phyloP scores from a whole-genome alignment of 2,888 invertebrate species.

The Drosophila parthenogenetica region DNA sequence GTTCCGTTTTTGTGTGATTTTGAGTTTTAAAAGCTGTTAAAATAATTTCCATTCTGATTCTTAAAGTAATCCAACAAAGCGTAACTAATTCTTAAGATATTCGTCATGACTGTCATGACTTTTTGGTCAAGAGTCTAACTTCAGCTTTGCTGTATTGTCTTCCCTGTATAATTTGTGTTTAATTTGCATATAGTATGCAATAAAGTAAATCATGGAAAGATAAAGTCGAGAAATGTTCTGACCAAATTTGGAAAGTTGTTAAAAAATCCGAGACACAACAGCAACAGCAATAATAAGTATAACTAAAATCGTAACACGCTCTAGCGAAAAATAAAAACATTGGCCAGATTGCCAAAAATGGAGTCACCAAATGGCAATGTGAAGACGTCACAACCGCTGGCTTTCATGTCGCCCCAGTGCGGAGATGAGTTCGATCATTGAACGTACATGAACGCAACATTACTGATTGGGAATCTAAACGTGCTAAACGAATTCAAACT shows the following conservation, averaged over 20 bases:
- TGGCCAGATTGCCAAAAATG: conserved; percentile 53
- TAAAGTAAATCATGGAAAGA: conserved; percentile 44
- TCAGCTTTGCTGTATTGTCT: conserved; percentile 18
- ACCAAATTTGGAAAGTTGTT: conserved; percentile 63
- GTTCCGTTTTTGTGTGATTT: conserved; percentile 3
- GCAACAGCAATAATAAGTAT: conserved; percentile 6
- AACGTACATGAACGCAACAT: conserved; percentile 65
- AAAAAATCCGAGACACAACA: conserved; percentile 38
- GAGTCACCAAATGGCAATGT: conserved; percentile 40
- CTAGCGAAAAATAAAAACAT: conserved; percentile 64
- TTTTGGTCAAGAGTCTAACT: conserved; percentile 34
- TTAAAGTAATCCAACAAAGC: conserved; percentile 52
- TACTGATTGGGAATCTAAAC: conserved; percentile 15
- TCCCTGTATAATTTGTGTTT: conserved; percentile 4
- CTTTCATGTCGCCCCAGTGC: conserved; percentile 4
- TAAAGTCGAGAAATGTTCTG: conserved; percentile 49
- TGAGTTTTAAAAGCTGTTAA: neutral
- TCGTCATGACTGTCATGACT: conserved; percentile 8
- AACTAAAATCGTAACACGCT: conserved; percentile 2
- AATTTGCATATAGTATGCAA: conserved; percentile 66
- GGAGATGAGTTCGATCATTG: conserved; percentile 19
- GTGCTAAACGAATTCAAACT: conserved; percentile 66
- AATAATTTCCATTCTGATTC: conserved; percentile 13
- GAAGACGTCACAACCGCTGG: conserved; percentile 49
- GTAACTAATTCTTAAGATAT: conserved; percentile 55